Evolutionary conservation across 1,140 invertebrate species (phyloP), one percentile per base, ranked within the genome.

Genomic region (Gryllus bimaculatus): DNA sequence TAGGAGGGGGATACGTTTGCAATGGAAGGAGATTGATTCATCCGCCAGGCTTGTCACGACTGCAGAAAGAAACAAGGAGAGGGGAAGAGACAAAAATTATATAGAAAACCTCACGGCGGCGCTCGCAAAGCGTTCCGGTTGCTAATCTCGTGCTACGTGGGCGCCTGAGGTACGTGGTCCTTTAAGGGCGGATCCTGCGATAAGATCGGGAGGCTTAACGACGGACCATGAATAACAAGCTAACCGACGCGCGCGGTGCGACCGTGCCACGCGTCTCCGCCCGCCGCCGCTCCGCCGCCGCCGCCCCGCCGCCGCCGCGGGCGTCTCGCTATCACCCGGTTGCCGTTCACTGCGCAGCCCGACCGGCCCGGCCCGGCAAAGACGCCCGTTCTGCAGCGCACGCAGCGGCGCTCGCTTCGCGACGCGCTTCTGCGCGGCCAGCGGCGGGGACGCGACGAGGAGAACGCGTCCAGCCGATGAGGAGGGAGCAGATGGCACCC

Each of bases 11-110:
- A 66, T 66, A 66, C 54, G 54, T 66, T 66, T 66, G 48, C n/a
- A n/a, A 3, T 54, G 48, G 21, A 77, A 77, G 47, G 76, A 49
- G n/a, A 77, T 77, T 77, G 47, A 77, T 77, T 77, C 76, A 77
- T 54, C 76, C 8, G 18, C 10, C 54, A 66, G 54, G 54, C 54
- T 66, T 66, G 54, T 66, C 54, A 66, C 54, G 54, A 66, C 54
- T 66, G 54, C 54, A 66, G 54, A 66, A 66, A 66, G 54, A 66
- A 66, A 66, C 54, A 66, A 66, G 54, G 54, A 66, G 10, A 66
- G 54, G 54, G 54, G 54, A 66, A 66, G 54, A 66, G 54, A 66
- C 54, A 10, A 66, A 66, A 66, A 66, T 66, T 66, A 66, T 66
- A 66, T 66, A 18, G 54, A 66, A 66, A 66, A 66, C 54, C 54